Percentiles rank a stretch among this genome's conserved stretches.
Evolutionary conservation across 1,140 invertebrate species (phyloP).

Genomic region (Mylabris phalerata): DNA sequence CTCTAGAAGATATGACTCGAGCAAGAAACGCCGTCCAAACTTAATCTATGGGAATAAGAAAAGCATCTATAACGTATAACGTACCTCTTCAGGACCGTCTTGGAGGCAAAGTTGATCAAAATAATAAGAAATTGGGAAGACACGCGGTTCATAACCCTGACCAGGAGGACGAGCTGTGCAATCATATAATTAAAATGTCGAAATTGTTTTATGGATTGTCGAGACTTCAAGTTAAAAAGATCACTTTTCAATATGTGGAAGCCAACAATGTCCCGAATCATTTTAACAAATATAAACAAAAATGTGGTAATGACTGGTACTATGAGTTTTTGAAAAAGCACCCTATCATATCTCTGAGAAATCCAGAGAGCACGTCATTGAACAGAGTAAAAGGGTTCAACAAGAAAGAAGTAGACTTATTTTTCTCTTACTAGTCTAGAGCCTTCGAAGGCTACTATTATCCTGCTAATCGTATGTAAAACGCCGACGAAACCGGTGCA

Average conservation of each 20-base stretch:
- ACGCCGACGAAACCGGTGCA: slow-evolving; percentile 45
- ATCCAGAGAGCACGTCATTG: slow-evolving; percentile 2
- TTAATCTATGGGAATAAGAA: too few species aligned
- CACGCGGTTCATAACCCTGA: too few species aligned
- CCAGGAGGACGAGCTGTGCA: too few species aligned
- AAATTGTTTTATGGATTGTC: too few species aligned
- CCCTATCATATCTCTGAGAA: not conserved
- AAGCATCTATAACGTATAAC: not conserved
- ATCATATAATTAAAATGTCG: too few species aligned
- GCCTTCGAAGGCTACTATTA: slow-evolving; percentile 29
- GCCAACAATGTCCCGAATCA: not conserved
- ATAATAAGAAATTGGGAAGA: too few species aligned
- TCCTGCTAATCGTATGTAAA: slow-evolving; percentile 37
- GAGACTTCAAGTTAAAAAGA: too few species aligned
- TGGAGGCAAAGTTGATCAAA: too few species aligned
- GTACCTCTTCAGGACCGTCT: not conserved
- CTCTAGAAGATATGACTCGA: too few species aligned
- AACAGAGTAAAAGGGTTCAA: not conserved
- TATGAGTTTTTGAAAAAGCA: slow-evolving; percentile 3
- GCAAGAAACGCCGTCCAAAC: too few species aligned
- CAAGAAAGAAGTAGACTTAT: not conserved
- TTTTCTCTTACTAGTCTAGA: not conserved
- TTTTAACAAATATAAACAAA: not conserved
- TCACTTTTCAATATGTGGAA: not conserved
- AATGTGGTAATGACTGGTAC: not conserved